Conservation (phyloP, 1,140 invertebrate genomes). For the Eueides isabella region DNA sequence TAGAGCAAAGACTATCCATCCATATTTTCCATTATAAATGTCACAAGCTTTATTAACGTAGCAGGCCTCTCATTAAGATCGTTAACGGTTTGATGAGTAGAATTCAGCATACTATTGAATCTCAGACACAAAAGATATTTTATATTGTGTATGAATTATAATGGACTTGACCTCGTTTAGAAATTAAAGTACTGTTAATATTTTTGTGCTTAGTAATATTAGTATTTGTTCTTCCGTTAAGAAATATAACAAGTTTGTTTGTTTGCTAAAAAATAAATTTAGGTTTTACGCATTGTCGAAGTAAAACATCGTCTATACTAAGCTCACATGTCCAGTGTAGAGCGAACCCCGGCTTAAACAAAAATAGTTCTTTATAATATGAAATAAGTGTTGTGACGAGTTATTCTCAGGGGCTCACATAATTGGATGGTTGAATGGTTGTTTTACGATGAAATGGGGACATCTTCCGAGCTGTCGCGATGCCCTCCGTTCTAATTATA, state of each 20-base stretch:
- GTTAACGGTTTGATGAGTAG: conserved; percentile 28
- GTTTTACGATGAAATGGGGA: conserved; percentile 55
- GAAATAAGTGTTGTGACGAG: conserved; percentile 30
- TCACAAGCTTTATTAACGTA: conserved; percentile 1
- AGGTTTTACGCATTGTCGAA: conserved; percentile 38
- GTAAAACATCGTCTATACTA: conserved; percentile 38
- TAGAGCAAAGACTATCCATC: conserved; percentile 1
- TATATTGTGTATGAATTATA: conserved; percentile 17
- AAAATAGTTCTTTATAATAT: conserved; percentile 36
- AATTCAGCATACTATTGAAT: conserved; percentile 28
- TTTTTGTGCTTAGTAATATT: neutral
- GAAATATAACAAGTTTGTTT: neutral
- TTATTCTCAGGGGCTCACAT: conserved; percentile 37
- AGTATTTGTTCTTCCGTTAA: neutral
- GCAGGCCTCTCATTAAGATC: conserved; percentile 30
- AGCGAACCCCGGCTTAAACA: conserved; percentile 3
- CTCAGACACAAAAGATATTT: conserved; percentile 22
- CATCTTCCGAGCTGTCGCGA: conserved; percentile 57
- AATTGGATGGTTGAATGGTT: conserved; percentile 48
- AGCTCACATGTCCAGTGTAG: conserved; percentile 27
- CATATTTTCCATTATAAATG: conserved; percentile 17
- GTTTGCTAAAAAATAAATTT: conserved; percentile 27
- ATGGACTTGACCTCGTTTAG: conserved; percentile 22
- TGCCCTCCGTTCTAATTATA: conserved; percentile 57
- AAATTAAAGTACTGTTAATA: neutral